Percentiles rank a stretch among this genome's conserved stretches.
These are phyloP conservation scores for Meda fulgida DNA, from an alignment of 2,797 vertebrate genomes.

Conservation along the genomic window DNA sequence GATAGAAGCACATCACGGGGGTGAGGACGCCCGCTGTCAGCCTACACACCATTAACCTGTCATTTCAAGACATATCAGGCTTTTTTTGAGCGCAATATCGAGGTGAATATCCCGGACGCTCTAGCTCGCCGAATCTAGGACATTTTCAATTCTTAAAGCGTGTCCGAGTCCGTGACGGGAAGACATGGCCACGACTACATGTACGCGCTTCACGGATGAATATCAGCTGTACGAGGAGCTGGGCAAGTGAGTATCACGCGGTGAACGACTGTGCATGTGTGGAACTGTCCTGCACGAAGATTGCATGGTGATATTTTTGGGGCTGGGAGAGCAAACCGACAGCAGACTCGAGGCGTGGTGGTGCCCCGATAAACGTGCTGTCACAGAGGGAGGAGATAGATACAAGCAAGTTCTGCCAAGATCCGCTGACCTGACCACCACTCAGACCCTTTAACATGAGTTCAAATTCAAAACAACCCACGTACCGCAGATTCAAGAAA, in stretches of 20 bases:
- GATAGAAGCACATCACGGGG: slow-evolving; percentile 44
- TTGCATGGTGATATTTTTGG: slow-evolving; percentile 9
- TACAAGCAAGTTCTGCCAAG: slow-evolving; percentile 14
- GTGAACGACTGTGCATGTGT: background rate
- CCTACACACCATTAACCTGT: slow-evolving; percentile 26
- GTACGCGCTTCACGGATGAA: slow-evolving; percentile 97
- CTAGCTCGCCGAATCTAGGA: slow-evolving; percentile 21
- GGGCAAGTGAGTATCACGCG: slow-evolving; percentile 86
- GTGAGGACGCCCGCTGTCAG: slow-evolving; percentile 53
- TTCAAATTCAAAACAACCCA: background rate
- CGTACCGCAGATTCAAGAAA: background rate
- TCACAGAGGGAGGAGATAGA: slow-evolving; percentile 31
- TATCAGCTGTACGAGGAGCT: slow-evolving; percentile 99
- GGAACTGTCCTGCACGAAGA: background rate
- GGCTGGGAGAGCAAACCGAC: slow-evolving; percentile 4
- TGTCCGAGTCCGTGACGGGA: slow-evolving; percentile 51
- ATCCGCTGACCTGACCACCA: slow-evolving; percentile 12
- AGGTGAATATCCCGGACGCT: slow-evolving; percentile 24
- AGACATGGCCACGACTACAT: slow-evolving; percentile 94
- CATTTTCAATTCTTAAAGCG: slow-evolving; percentile 14
- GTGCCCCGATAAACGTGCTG: slow-evolving; percentile 30
- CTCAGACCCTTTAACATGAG: background rate
- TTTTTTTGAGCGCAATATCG: slow-evolving; percentile 31
- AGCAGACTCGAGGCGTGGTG: slow-evolving; percentile 18
- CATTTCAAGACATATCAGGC: slow-evolving; percentile 34